Conservation (phyloP, 35 echinoderm and acorn worm genomes). For the Ophiothrix spiculata region DNA sequence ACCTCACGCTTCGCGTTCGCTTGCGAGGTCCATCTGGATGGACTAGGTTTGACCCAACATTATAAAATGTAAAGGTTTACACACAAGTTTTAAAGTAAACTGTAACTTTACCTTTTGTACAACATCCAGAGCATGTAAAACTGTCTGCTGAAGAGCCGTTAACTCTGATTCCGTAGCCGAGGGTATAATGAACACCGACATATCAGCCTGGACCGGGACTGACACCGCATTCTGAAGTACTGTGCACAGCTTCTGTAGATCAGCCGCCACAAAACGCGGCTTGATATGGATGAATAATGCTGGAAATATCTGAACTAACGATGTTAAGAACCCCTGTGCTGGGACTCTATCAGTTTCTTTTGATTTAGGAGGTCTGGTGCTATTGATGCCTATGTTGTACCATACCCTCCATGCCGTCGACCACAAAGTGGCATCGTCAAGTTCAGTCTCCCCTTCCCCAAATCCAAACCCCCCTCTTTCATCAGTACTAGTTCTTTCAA, state of each 20-base stretch:
- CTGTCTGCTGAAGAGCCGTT: slow-evolving; percentile 74
- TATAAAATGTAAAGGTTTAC: too few relatives aligned
- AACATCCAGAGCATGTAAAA: slow-evolving; percentile 80
- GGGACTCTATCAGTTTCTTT: slow-evolving; percentile 58
- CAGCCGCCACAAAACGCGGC: slow-evolving; percentile 74
- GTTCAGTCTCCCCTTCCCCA: background rate
- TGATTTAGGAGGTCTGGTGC: slow-evolving; percentile 66
- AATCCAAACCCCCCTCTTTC: too few relatives aligned
- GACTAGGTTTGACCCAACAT: too few relatives aligned
- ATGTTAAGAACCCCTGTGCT: slow-evolving; percentile 85
- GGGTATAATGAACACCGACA: slow-evolving; percentile 89
- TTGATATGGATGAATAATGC: slow-evolving; percentile 84
- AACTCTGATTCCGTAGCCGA: slow-evolving; percentile 74
- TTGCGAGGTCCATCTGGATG: too few relatives aligned
- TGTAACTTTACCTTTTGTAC: slow-evolving; percentile 66
- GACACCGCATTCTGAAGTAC: slow-evolving; percentile 92
- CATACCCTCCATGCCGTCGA: slow-evolving; percentile 94
- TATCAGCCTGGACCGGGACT: slow-evolving; percentile 87
- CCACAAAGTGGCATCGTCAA: slow-evolving; percentile 81
- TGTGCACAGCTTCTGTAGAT: slow-evolving; percentile 86
- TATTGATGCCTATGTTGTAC: slow-evolving; percentile 79
- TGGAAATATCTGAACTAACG: slow-evolving; percentile 93
- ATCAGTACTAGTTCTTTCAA: background rate
- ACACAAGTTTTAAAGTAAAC: background rate
- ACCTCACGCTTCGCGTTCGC: too few relatives aligned